Conservation (phyloP, 2,888 invertebrate genomes). For the Dicranocentrus wangi region DNA sequence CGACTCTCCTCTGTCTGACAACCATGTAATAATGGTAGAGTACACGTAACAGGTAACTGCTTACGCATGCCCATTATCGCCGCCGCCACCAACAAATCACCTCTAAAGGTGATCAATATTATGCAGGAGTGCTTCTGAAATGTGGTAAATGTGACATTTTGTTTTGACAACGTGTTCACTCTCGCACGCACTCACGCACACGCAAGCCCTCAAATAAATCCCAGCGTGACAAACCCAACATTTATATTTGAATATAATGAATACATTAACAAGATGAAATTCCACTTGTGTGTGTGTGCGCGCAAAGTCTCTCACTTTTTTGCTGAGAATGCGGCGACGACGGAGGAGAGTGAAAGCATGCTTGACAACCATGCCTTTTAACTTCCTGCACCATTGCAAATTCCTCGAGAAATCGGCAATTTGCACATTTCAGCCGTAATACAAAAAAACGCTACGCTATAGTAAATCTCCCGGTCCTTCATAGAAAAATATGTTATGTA, state of each 20-base stretch:
- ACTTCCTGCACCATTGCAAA: too few species aligned
- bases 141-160: constrained; percentile 5
- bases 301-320: too few species aligned
- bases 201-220: constrained; percentile 9
- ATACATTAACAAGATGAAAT: too few species aligned
- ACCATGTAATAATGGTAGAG: background rate
- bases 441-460: too few species aligned
- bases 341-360: too few species aligned
- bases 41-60: background rate
- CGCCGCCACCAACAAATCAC: background rate
- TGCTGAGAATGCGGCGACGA: too few species aligned
- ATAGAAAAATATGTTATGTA: too few species aligned
- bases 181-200: background rate
- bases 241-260: background rate
- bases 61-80: background rate
- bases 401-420: too few species aligned
- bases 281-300: too few species aligned
- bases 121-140: background rate
- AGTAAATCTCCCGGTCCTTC: too few species aligned
- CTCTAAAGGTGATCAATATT: background rate
- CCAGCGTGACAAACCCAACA: background rate
- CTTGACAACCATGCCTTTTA: too few species aligned
- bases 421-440: too few species aligned
- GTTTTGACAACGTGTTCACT: background rate
- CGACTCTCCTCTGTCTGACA: background rate